phyloP scores from a whole-genome alignment of 2,888 invertebrate genomes.

The Ommatoiulus sabulosus region DNA sequence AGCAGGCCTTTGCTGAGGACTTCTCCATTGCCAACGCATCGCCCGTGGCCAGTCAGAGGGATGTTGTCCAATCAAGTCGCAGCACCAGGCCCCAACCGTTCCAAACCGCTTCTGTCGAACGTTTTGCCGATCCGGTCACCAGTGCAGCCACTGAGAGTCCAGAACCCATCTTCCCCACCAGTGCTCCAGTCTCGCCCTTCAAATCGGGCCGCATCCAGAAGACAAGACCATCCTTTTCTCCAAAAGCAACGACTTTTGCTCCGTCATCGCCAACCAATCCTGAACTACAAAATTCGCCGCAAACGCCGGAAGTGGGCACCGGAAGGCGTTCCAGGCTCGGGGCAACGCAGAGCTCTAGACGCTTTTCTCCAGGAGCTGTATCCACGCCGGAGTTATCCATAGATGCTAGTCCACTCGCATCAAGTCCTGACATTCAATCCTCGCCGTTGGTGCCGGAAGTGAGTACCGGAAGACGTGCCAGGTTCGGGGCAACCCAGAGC shows the following conservation, averaged over 20 bases:
- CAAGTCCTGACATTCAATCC: too few species aligned
- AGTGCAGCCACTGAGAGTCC: not conserved
- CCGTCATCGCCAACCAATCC: not conserved
- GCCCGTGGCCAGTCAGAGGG: not conserved
- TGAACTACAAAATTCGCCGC: not conserved
- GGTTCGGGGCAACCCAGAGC: too few species aligned
- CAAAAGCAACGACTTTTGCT: not conserved
- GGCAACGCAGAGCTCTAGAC: too few species aligned
- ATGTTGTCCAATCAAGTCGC: not conserved
- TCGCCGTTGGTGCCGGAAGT: too few species aligned
- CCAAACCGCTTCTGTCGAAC: not conserved
- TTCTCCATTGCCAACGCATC: not conserved
- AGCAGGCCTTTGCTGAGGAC: not conserved
- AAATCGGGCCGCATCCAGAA: not conserved
- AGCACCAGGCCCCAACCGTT: not conserved
- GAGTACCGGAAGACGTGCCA: too few species aligned
- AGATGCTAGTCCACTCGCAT: too few species aligned
- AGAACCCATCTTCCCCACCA: not conserved
- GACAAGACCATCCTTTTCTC: constrained; percentile 42
- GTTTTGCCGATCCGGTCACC: not conserved
- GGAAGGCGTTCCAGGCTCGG: not conserved
- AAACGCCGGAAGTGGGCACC: not conserved
- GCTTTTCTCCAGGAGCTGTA: too few species aligned
- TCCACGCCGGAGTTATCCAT: too few species aligned
- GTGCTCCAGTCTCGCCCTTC: not conserved